Conservation (phyloP, 2,113 vertebrate species). For the Bujurquina vittata region DNA sequence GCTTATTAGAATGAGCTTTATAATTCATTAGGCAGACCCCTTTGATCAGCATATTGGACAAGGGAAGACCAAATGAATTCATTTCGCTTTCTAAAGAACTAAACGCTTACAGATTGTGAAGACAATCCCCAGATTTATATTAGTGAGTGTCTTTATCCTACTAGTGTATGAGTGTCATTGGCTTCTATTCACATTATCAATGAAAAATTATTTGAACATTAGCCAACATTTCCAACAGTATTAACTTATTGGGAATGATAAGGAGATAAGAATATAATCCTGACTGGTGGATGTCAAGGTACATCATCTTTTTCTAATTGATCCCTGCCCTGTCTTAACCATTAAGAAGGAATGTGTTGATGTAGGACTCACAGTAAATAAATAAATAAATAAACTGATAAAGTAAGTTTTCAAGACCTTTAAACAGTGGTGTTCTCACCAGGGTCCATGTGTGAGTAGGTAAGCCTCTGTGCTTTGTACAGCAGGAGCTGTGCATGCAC, state of each 20-base stretch:
- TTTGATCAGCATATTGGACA: conserved; percentile 44
- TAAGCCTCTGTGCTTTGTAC: neutral
- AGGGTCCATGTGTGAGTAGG: neutral
- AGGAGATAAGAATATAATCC: neutral
- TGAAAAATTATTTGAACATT: neutral
- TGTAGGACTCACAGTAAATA: neutral
- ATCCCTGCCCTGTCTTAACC: neutral
- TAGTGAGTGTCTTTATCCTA: too few species aligned
- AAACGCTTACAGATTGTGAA: neutral
- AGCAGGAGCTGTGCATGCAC: neutral
- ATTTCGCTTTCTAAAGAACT: neutral
- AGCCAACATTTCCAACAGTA: neutral
- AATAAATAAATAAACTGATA: neutral
- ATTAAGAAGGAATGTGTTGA: neutral
- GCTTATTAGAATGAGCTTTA: conserved; percentile 40
- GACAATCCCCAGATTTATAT: too few species aligned
- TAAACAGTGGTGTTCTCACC: neutral
- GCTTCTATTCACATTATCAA: neutral
- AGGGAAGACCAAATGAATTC: conserved; percentile 6
- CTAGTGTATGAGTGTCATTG: neutral
- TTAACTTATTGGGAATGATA: too few species aligned
- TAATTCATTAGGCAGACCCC: conserved; percentile 53
- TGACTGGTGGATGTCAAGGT: neutral
- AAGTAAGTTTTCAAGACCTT: neutral
- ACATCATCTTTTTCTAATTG: neutral